These are phyloP conservation scores for Tiliqua scincoides DNA, from an alignment of 2,113 vertebrate species.

Conservation along the genomic window DNA sequence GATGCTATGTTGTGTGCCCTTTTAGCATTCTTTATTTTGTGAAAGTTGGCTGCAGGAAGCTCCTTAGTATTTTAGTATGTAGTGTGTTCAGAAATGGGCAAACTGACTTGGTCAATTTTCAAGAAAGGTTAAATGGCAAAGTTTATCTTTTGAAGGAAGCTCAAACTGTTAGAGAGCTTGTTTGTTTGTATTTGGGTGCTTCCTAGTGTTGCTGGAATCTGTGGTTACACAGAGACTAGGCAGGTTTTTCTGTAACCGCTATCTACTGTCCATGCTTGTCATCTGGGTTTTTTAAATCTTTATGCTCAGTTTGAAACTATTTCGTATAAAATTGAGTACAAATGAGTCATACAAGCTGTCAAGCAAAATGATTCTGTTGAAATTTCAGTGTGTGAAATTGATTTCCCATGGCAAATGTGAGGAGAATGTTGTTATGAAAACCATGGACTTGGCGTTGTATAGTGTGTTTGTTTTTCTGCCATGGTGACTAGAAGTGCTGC, in stretches of 20 bases:
- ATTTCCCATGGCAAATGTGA: slow-evolving; percentile 16
- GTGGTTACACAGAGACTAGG: not conserved
- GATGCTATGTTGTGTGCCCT: not conserved
- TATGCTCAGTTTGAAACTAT: not conserved
- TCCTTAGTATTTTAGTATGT: slow-evolving; percentile 38
- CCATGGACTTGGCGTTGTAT: not conserved
- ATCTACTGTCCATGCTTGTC: not conserved
- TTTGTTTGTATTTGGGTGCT: not conserved
- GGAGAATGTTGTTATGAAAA: slow-evolving; percentile 23
- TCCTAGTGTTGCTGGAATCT: not conserved
- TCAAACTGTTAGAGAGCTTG: not conserved
- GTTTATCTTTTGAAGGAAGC: slow-evolving; percentile 34
- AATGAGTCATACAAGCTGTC: slow-evolving; percentile 25
- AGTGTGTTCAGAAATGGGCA: not conserved
- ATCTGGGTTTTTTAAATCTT: slow-evolving; percentile 19
- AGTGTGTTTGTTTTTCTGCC: slow-evolving; percentile 22
- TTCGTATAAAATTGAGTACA: not conserved
- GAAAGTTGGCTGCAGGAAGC: not conserved
- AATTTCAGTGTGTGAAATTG: slow-evolving; percentile 23
- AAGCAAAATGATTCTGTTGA: slow-evolving; percentile 12
- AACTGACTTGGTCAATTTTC: slow-evolving; percentile 31
- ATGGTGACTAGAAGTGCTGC: not conserved
- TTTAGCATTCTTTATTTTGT: not conserved
- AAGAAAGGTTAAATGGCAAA: slow-evolving; percentile 10
- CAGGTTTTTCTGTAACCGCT: not conserved